phyloP scores from a whole-genome alignment of 2,113 vertebrate genomes.

The Dissostichus mawsoni region DNA sequence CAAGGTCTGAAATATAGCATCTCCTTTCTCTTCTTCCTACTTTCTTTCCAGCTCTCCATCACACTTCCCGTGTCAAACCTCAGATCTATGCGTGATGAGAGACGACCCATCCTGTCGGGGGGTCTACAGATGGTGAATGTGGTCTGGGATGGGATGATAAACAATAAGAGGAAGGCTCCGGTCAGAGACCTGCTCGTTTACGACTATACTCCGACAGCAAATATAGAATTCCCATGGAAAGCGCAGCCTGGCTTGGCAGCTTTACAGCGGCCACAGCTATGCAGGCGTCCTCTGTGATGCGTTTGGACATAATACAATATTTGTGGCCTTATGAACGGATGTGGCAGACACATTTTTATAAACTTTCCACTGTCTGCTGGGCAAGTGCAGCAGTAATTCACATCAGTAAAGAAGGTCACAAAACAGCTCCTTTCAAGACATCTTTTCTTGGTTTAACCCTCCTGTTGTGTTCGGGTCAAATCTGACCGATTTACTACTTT shows the following conservation, averaged over 20 bases:
- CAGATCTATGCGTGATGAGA: constrained; percentile 35
- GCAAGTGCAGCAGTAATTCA: constrained; percentile 57
- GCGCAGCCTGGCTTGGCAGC: constrained; percentile 49
- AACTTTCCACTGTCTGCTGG: constrained; percentile 54
- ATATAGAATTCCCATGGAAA: constrained; percentile 51
- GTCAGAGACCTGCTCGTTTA: constrained; percentile 53
- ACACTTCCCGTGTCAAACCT: constrained; percentile 41
- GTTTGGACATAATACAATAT: constrained; percentile 63
- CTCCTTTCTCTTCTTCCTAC: constrained; percentile 13
- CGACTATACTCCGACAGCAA: constrained; percentile 40
- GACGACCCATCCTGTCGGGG: constrained; percentile 26
- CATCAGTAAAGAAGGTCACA: constrained; percentile 52
- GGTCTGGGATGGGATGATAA: constrained; percentile 61
- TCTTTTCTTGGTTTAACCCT: constrained; percentile 17
- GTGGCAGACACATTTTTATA: constrained; percentile 46
- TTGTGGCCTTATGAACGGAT: constrained; percentile 59
- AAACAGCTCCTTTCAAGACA: constrained; percentile 25
- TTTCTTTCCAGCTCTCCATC: constrained; percentile 41
- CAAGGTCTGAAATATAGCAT: constrained; percentile 46
- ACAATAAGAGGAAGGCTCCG: constrained; percentile 56
- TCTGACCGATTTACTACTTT: no score
- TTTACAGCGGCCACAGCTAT: constrained; percentile 39
- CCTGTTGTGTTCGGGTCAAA: no score
- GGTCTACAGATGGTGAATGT: constrained; percentile 35
- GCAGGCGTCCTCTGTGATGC: constrained; percentile 44